These are phyloP conservation scores for Daphoenositta chrysoptera DNA, from an alignment of 2,113 vertebrate genomes.

Conservation along the genomic window DNA sequence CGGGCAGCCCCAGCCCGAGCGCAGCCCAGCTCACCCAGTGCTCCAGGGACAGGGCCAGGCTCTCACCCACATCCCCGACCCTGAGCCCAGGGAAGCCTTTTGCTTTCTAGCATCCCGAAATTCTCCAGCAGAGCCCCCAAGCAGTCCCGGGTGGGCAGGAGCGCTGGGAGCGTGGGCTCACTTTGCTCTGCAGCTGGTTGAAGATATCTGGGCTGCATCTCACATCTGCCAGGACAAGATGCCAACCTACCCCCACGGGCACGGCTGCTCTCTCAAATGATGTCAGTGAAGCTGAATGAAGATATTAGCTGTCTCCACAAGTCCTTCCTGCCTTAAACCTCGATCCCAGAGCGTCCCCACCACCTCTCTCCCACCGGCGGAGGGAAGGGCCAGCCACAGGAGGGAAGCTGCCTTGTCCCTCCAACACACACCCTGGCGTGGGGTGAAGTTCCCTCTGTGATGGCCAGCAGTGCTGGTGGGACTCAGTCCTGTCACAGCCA, in stretches of 20 bases:
- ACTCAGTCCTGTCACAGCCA: not conserved
- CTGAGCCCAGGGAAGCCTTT: not conserved
- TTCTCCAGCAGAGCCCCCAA: not conserved
- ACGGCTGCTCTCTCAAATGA: not conserved
- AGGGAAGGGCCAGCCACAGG: not conserved
- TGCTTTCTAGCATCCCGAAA: not conserved
- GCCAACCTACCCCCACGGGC: not conserved
- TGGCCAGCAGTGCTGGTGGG: not conserved
- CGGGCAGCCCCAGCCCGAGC: rapidly evolving
- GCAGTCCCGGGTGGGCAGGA: not conserved
- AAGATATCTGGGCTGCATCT: not conserved
- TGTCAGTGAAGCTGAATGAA: not conserved
- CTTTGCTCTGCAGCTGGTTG: not conserved
- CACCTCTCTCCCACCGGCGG: not conserved
- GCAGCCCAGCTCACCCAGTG: not conserved
- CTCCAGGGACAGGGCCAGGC: not conserved
- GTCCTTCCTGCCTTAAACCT: not conserved
- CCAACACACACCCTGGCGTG: rapidly evolving
- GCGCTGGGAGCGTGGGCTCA: rapidly evolving
- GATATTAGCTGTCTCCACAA: not conserved
- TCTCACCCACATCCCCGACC: rapidly evolving
- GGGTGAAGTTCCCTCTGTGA: not conserved
- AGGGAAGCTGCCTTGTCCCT: not conserved
- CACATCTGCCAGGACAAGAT: not conserved
- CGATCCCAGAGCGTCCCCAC: not conserved